These are phyloP conservation scores for Onychomys leucogaster DNA, from an alignment of 2,797 vertebrate species.

Conservation along the genomic window DNA sequence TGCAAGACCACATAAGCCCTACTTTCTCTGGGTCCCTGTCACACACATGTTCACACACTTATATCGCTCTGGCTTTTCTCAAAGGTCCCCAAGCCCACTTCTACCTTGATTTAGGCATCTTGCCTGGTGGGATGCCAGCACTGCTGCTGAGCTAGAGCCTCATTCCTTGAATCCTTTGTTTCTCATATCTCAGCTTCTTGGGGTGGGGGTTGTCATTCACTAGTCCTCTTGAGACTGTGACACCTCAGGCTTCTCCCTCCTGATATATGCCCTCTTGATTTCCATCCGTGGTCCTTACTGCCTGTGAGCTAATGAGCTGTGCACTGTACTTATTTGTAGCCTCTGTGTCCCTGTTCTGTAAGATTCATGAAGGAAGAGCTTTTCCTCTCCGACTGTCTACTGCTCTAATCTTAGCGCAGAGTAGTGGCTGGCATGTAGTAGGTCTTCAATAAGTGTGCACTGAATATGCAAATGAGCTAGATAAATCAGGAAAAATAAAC, in stretches of 20 bases:
- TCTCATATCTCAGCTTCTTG: not conserved
- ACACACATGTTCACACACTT: not conserved
- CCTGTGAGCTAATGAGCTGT: not conserved
- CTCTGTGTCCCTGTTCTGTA: not conserved
- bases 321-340: not conserved
- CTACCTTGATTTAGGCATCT: not conserved
- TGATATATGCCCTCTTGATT: not conserved
- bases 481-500: not conserved
- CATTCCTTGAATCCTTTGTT: not conserved
- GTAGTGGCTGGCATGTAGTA: not conserved
- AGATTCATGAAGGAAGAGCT: not conserved
- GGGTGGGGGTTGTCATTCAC: not conserved
- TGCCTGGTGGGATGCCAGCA: not conserved
- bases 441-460: not conserved
- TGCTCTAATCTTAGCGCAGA: not conserved
- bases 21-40: not conserved
- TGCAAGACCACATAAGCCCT: not conserved
- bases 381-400: not conserved
- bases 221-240: not conserved
- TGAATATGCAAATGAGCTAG: not conserved
- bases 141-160: accelerated
- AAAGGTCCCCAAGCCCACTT: not conserved
- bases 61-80: not conserved
- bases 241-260: not conserved
- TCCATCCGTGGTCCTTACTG: not conserved